Base-by-base conservation (phyloP, 2,888 invertebrate genomes). In the Shargacucullia verbasci region DNA sequence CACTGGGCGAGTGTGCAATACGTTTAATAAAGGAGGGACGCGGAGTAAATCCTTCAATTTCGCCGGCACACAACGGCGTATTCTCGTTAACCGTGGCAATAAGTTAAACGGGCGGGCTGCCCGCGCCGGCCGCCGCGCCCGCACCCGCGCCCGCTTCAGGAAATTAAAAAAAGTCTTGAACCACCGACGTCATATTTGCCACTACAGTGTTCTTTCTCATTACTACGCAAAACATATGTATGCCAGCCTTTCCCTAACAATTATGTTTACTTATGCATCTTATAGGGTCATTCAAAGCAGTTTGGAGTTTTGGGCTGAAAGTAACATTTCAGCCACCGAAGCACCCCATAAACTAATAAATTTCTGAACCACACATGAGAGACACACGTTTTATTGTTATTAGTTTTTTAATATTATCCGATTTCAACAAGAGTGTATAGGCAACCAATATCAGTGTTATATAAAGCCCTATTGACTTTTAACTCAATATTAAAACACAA, bases 1-100 rank as follows among this genome's bases (percentile, higher is more conserved):
- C 45, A 57, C 63, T 62, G 71, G 73, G 74, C 67, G 77, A 86
- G 93, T 91, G 92, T 92, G 92, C 93, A 92, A 88, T 92, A 91
- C 90, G 92, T 92, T 94, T 94, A 94, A 94, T 94, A 94, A 93
- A 94, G 93, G 92, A 92, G 92, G 93, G 93, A 91, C 92, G 91
- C 87, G 88, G 88, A 93, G 93, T 94, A 94, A 94, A 94, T 93
- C 93, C 93, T 93, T 93, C 92, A 94, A 92, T 93, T 94, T 92
- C 89, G 93, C 88, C 90, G 90, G 92, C 92, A 90, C 89, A 92
- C 93, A 90, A 89, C 92, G 92, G 91, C 91, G 92, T 90, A 91
- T 93, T 92, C 93, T 92, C 93, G 93, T 94, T 94, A 93, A 92
- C 92, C 88, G 92, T 91, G 88, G 93, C 93, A 93, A 94, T 93